phyloP scores from a whole-genome alignment of 2,113 vertebrate genomes.

The Platanista minor region DNA sequence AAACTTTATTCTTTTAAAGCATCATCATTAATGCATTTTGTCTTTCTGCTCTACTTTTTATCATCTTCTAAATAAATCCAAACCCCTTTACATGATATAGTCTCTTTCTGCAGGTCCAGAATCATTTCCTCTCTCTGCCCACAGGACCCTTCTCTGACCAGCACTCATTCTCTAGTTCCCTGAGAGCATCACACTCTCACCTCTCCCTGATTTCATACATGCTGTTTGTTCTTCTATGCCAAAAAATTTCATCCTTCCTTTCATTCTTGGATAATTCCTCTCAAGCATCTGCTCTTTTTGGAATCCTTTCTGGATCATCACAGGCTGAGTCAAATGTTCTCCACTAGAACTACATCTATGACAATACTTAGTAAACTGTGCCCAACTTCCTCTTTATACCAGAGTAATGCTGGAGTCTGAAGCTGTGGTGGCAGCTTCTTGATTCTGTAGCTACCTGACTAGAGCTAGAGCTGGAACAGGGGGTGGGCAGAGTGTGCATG shows the following conservation, averaged over 20 bases:
- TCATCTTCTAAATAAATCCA: background rate
- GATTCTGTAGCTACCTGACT: conserved; percentile 55
- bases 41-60: background rate
- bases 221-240: background rate
- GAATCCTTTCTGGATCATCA: background rate
- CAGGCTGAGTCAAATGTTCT: background rate
- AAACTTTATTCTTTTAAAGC: conserved; percentile 19
- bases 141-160: background rate
- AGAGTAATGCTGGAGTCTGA: conserved; percentile 15
- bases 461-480: background rate
- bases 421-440: conserved; percentile 49
- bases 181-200: background rate
- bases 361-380: background rate
- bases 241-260: background rate
- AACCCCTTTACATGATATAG: background rate
- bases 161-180: background rate
- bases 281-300: background rate
- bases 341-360: background rate
- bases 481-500: background rate
- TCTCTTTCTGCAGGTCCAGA: background rate
- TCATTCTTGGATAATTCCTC: background rate
- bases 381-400: conserved; percentile 43
- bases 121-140: background rate
- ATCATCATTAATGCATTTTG: background rate
- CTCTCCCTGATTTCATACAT: background rate